phyloP scores from a whole-genome alignment of 2,113 vertebrate genomes.

The Sander lucioperca region DNA sequence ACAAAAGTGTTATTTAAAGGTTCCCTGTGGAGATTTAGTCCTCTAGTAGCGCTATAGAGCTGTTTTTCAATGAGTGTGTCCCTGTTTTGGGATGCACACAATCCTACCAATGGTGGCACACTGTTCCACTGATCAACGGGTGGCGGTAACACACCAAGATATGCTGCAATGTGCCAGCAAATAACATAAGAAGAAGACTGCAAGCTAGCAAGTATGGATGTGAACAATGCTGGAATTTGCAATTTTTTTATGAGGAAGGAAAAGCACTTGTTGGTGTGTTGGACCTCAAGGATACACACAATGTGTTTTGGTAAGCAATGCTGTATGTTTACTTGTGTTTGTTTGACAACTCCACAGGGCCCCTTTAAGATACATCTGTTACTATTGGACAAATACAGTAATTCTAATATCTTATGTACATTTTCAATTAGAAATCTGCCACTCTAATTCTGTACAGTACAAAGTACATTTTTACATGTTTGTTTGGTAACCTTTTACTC shows the following conservation, averaged over 20 bases:
- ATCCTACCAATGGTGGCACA: neutral
- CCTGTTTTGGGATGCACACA: no score
- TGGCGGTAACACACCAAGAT: neutral
- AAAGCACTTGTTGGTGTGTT: neutral
- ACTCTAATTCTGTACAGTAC: slow-evolving; percentile 15
- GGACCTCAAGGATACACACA: no score
- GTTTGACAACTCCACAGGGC: neutral
- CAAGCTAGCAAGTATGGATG: neutral
- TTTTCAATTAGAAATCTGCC: neutral
- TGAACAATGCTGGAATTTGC: neutral
- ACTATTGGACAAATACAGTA: neutral
- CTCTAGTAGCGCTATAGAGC: neutral
- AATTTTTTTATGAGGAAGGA: neutral
- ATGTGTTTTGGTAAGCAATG: neutral
- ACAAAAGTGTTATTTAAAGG: neutral
- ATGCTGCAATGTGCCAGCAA: neutral
- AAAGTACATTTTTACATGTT: neutral
- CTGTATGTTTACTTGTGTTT: neutral
- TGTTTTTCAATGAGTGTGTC: neutral
- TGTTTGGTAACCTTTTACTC: neutral
- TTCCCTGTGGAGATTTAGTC: neutral
- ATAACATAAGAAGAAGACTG: neutral
- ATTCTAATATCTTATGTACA: neutral
- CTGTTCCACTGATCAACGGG: slow-evolving; percentile 9
- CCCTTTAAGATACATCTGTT: neutral